Evolutionary conservation across 1,140 invertebrate genomes (phyloP), one percentile per base, ranked within the genome.

Genomic region (Diorhabda carinulata): DNA sequence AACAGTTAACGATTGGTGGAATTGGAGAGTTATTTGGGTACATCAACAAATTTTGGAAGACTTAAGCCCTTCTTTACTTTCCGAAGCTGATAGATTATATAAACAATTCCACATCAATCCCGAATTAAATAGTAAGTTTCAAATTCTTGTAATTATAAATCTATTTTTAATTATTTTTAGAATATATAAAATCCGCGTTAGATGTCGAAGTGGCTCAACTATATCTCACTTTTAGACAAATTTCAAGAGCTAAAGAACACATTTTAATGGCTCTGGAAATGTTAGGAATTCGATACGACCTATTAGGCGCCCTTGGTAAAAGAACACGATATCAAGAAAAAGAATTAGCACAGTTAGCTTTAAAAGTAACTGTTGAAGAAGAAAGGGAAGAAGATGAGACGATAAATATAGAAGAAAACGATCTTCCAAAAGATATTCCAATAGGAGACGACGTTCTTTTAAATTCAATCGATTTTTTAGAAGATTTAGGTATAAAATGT

Each of bases 281-380:
- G 42, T 81, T 90, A 43, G 86, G 88, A 58, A 78, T 96, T 60
- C 85, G 87, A 60, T 81, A 95, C 43, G 83, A 90, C 74, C 81
- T 83, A 73, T 43, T 79, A 87, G 92, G 93, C 71, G 84, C 89
- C 9, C 80, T 98, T 61, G 96, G 96, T 5, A 95, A 94, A 81
- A 85, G 96, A 69, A 98, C 96, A 10, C 91, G 90, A 77, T 96
- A 88, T 81, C 96, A 99, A 81, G 83, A 90, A 74, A 88, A 90
- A 64, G 86, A 90, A 57, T 81, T 94, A 41, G 87, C 96, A 0
- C 96, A 98, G 77, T 81, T 98, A 47, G 87, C 90, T 25, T 78
- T 98, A 0, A 84, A 87, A 69, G 83, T 93, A 68, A 81, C 83
- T 61, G 60, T 86, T 8, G 57, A 52, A 61, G 44, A 66, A 64